phyloP scores from a whole-genome alignment of 2,888 invertebrate genomes.

The Pristionchus japonicus region DNA sequence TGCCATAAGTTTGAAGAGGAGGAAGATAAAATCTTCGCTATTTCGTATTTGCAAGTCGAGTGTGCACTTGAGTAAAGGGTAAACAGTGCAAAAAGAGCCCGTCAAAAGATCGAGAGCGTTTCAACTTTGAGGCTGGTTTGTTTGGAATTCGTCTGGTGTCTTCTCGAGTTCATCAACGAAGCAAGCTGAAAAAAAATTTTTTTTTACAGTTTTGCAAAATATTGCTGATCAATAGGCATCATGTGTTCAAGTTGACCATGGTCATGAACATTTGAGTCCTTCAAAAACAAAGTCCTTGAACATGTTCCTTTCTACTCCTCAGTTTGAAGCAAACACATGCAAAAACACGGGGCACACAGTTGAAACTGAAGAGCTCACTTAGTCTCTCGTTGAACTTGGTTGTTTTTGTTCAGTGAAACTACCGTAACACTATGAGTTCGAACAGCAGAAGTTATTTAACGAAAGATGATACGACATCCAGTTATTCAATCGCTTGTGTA shows the following conservation, averaged over 20 bases:
- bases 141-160: no score
- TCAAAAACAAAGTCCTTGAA: background rate
- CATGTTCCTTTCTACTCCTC: background rate
- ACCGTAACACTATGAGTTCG: no score
- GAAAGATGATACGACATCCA: no score
- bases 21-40: constrained; percentile 14
- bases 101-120: background rate
- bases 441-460: no score
- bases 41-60: constrained; percentile 4
- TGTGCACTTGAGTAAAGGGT: background rate
- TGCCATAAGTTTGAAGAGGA: constrained; percentile 5
- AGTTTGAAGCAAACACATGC: background rate
- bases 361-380: constrained; percentile 14
- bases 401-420: background rate
- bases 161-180: no score
- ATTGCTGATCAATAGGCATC: no score
- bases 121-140: background rate
- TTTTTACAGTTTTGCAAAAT: no score
- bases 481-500: no score
- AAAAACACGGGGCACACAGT: background rate
- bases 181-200: no score
- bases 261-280: background rate
- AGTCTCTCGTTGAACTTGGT: background rate
- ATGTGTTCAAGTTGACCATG: no score
- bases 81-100: background rate